Conservation (phyloP, 2,888 invertebrate species). For the Kuschelorhynchus macadamiae region DNA sequence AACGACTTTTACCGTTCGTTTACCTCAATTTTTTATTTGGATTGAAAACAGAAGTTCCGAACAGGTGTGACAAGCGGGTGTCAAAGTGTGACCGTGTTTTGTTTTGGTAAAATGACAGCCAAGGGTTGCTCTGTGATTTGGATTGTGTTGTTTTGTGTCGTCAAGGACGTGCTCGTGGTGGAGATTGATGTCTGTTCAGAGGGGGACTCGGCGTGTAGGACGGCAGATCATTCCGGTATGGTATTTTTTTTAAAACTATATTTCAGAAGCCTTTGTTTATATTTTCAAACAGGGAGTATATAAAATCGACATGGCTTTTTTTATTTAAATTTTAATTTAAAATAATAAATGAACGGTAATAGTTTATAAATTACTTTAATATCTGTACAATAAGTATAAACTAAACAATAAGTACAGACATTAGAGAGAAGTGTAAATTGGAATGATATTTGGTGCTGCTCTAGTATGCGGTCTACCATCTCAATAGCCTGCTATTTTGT, state of each 20-base stretch:
- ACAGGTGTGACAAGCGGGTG: constrained; percentile 15
- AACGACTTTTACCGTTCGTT: constrained; percentile 34
- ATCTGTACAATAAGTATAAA: too few relatives aligned
- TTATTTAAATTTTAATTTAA: too few relatives aligned
- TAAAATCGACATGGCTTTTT: too few relatives aligned
- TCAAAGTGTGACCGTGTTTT: constrained; percentile 15
- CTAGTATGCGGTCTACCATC: too few relatives aligned
- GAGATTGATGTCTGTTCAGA: constrained; percentile 30
- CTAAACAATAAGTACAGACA: too few relatives aligned
- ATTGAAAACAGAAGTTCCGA: neutral
- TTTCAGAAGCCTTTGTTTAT: too few relatives aligned
- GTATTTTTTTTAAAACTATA: neutral
- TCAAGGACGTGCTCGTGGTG: constrained; percentile 14
- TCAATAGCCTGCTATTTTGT: too few relatives aligned
- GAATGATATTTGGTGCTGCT: too few relatives aligned
- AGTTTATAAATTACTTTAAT: too few relatives aligned
- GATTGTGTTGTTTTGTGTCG: constrained; percentile 28
- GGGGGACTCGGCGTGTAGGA: constrained; percentile 26
- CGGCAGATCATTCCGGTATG: constrained; percentile 16
- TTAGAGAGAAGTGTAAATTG: too few relatives aligned
- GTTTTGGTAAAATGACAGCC: constrained; percentile 30
- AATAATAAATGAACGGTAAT: too few relatives aligned
- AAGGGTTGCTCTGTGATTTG: constrained; percentile 22
- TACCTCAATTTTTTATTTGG: constrained; percentile 16
- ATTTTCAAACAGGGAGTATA: too few relatives aligned